phyloP scores from a whole-genome alignment of 2,113 vertebrate species.

The Gallinago media region DNA sequence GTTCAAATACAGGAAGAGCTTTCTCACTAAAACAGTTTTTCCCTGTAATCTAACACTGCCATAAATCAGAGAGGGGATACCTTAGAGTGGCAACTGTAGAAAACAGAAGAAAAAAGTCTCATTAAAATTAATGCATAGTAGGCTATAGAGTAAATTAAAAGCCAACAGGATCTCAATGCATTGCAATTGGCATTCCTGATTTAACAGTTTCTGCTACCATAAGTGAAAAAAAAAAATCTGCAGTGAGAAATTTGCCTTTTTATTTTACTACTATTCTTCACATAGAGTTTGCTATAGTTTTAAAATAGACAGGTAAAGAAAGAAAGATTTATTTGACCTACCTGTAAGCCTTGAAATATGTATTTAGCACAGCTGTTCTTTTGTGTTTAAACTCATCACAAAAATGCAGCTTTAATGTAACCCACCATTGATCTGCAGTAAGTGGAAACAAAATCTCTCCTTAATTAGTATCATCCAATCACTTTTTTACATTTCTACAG shows the following conservation, averaged over 20 bases:
- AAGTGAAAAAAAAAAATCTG: slow-evolving; percentile 1
- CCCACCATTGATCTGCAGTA: slow-evolving; percentile 83
- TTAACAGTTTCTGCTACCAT: slow-evolving; percentile 26
- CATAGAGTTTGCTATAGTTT: slow-evolving; percentile 57
- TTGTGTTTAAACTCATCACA: slow-evolving; percentile 80
- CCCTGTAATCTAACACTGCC: neutral
- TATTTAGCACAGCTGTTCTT: slow-evolving; percentile 83
- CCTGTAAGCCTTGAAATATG: slow-evolving; percentile 82
- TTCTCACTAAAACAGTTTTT: slow-evolving; percentile 5
- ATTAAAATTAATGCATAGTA: slow-evolving; percentile 34
- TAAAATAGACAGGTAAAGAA: slow-evolving; percentile 41
- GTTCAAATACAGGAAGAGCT: neutral
- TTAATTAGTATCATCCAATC: slow-evolving; percentile 89
- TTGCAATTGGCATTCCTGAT: slow-evolving; percentile 16
- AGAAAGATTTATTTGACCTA: slow-evolving; percentile 76
- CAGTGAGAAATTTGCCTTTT: slow-evolving; percentile 65
- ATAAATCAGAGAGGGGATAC: neutral
- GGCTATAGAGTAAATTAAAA: slow-evolving; percentile 53
- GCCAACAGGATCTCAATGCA: slow-evolving; percentile 25
- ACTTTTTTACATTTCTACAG: slow-evolving; percentile 82
- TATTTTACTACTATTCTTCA: slow-evolving; percentile 47
- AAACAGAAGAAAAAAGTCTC: slow-evolving; percentile 33
- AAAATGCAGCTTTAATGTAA: slow-evolving; percentile 80
- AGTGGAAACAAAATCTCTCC: slow-evolving; percentile 84
- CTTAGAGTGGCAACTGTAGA: slow-evolving; percentile 35